Conservation (phyloP, 2,888 invertebrate species). For the Argyresthia albistria region DNA sequence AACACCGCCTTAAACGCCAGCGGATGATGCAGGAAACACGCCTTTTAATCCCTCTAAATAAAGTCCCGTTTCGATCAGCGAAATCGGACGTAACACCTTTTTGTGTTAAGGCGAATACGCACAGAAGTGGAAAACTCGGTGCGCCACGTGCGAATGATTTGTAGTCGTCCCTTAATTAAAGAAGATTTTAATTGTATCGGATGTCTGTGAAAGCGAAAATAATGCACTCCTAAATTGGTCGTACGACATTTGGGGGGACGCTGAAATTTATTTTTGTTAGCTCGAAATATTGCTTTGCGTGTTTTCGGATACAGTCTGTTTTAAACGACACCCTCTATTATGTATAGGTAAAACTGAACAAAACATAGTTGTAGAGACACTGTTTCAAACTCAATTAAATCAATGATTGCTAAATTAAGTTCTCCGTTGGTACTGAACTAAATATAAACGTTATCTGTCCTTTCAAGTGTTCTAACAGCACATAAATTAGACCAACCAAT, state of each 20-base stretch:
- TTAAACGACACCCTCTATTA: not conserved
- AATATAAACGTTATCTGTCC: too few relatives aligned
- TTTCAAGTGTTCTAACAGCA: too few relatives aligned
- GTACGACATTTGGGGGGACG: constrained; percentile 28
- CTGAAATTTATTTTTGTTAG: constrained; percentile 58
- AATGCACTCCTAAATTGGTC: constrained; percentile 68
- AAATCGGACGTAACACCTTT: constrained; percentile 28
- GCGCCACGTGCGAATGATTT: constrained; percentile 74
- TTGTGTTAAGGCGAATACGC: constrained; percentile 40
- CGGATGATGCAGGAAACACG: constrained; percentile 22
- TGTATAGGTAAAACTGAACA: too few relatives aligned
- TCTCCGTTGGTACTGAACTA: too few relatives aligned
- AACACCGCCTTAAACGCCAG: constrained; percentile 41
- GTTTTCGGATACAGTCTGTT: constrained; percentile 33
- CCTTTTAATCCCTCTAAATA: constrained; percentile 27
- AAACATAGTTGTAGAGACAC: too few relatives aligned
- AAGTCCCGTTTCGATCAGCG: constrained; percentile 33
- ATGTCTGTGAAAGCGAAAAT: constrained; percentile 72
- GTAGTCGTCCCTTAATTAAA: constrained; percentile 72
- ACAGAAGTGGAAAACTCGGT: constrained; percentile 68
- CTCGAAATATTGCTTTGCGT: constrained; percentile 58
- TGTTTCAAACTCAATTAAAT: too few relatives aligned
- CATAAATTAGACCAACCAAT: too few relatives aligned
- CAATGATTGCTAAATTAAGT: too few relatives aligned
- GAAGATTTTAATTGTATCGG: constrained; percentile 74